These are phyloP conservation scores for Brassicogethes aeneus DNA, from an alignment of 2,888 invertebrate species.

Conservation along the genomic window DNA sequence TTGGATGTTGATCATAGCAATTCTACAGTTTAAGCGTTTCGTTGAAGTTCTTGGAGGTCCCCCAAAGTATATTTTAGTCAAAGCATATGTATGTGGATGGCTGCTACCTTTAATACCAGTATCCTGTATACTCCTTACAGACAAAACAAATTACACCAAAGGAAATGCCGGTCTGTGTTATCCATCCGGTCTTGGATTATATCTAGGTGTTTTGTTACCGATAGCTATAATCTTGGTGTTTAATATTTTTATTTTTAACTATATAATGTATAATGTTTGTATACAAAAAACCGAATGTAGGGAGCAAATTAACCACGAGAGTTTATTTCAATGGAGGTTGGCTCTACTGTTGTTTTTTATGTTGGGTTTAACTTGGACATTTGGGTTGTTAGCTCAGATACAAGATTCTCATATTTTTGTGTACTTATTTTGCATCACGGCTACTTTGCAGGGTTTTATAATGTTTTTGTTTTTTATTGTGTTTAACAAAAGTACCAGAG, in stretches of 20 bases:
- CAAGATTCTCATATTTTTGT: conserved; percentile 24
- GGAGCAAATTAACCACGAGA: conserved; percentile 20
- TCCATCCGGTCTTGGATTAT: conserved; percentile 46
- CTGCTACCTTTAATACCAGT: conserved; percentile 49
- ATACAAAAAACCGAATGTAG: conserved; percentile 32
- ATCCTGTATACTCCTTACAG: conserved; percentile 42
- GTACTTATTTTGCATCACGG: conserved; percentile 48
- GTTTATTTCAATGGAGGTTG: conserved; percentile 47
- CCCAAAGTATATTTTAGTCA: conserved; percentile 39
- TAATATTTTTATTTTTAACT: conserved; percentile 49
- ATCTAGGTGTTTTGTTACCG: conserved; percentile 49
- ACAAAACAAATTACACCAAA: conserved; percentile 43
- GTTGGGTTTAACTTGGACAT: conserved; percentile 52
- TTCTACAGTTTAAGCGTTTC: conserved; percentile 55
- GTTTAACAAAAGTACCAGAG: conserved; percentile 50
- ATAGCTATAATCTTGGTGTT: conserved; percentile 44
- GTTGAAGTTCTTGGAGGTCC: conserved; percentile 55
- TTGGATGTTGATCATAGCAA: conserved; percentile 65
- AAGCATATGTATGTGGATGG: conserved; percentile 57
- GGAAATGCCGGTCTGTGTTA: conserved; percentile 42
- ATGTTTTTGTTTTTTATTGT: conserved; percentile 52
- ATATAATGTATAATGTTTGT: conserved; percentile 47
- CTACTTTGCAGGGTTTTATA: conserved; percentile 51
- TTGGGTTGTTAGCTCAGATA: conserved; percentile 40
- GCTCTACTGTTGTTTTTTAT: conserved; percentile 52